Percentiles rank a stretch among this genome's conserved stretches.
phyloP scores from a whole-genome alignment of 2,888 invertebrate species.

The Acanthosepion esculentum region DNA sequence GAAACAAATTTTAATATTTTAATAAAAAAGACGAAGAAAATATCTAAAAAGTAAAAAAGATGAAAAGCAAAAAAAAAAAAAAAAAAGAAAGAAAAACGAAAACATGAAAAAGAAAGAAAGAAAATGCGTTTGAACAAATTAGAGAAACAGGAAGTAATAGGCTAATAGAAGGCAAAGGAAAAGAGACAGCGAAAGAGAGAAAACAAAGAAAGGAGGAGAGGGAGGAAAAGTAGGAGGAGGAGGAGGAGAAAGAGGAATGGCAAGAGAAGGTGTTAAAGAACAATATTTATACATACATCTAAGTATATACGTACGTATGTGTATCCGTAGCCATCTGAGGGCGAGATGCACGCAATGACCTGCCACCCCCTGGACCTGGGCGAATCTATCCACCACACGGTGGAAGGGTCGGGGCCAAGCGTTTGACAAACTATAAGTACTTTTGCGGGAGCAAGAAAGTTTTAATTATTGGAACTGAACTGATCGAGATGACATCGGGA shows the following conservation, averaged over 20 bases:
- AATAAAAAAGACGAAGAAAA: too few relatives aligned
- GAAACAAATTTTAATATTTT: too few relatives aligned
- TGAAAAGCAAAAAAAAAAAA: background rate
- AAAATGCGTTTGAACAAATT: background rate
- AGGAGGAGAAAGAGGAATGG: background rate
- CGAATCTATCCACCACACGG: background rate
- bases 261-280: background rate
- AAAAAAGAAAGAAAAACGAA: too few relatives aligned
- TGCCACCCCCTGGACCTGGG: conserved; percentile 24
- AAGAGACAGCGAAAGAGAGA: too few relatives aligned
- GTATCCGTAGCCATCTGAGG: background rate
- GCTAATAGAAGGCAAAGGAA: background rate
- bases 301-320: background rate
- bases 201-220: background rate
- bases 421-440: conserved; percentile 33
- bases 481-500: conserved; percentile 23
- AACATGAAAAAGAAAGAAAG: too few relatives aligned
- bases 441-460: conserved; percentile 20
- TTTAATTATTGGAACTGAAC: conserved; percentile 4
- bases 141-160: background rate
- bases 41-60: background rate
- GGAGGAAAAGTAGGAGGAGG: background rate
- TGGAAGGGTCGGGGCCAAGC: conserved; percentile 20
- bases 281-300: conserved; percentile 33
- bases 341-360: conserved; percentile 13